Evolutionary conservation across 2,113 vertebrate species (phyloP).

Genomic region (Sprattus sprattus): DNA sequence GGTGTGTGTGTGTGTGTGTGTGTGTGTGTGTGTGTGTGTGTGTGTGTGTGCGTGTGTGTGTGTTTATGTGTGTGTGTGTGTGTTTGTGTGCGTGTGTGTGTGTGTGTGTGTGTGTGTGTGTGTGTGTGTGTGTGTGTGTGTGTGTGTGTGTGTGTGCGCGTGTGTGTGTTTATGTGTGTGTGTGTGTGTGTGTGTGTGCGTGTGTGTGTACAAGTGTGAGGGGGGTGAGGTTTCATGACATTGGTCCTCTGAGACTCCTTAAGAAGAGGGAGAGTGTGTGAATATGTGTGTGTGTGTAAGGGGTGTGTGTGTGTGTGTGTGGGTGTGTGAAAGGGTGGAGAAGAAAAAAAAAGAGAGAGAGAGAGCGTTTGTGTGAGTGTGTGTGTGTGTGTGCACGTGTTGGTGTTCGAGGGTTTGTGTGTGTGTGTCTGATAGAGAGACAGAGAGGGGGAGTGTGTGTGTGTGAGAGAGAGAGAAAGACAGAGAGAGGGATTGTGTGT

Average conservation of each 20-base stretch:
- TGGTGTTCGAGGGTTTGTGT: too few relatives aligned
- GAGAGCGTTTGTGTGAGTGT: too few relatives aligned
- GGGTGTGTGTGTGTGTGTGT: background rate
- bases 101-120: constrained; percentile 34
- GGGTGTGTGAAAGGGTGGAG: background rate
- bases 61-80: constrained; percentile 40
- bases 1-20: constrained; percentile 30
- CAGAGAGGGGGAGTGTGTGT: background rate
- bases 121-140: background rate
- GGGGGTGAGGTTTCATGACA: background rate
- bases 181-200: constrained; percentile 13
- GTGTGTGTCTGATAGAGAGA: background rate
- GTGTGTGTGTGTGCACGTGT: too few relatives aligned
- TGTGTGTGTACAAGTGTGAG: background rate
- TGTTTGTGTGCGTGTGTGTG: background rate
- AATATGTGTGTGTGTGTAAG: background rate
- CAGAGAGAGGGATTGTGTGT: too few relatives aligned
- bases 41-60: constrained; percentile 29
- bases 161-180: constrained; percentile 39
- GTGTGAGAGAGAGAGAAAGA: too few relatives aligned
- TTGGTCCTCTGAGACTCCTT: background rate
- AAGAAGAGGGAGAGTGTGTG: background rate
- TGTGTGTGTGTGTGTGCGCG: constrained; percentile 22
- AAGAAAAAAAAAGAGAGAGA: background rate
- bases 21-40: constrained; percentile 21